Evolutionary conservation across 2,113 vertebrate species (phyloP), one percentile per base, ranked within the genome.

Genomic region (Turnix velox): DNA sequence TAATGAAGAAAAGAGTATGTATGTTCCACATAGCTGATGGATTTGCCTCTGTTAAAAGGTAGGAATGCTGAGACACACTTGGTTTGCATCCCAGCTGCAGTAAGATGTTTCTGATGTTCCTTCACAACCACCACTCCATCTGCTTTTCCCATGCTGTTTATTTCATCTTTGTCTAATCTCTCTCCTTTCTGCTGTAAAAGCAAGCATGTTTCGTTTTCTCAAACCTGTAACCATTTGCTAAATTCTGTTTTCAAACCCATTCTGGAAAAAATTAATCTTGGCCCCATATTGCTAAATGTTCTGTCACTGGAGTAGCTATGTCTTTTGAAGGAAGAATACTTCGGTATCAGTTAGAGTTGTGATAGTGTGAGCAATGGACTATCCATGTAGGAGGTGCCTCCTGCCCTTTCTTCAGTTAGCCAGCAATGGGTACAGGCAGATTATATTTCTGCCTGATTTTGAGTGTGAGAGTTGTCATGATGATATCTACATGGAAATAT

Each of bases 131-230:
- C 85, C 57, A n/a, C 43, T 78, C 92, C 92, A 95, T 93, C 92
- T 96, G 93, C 72, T 95, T 94, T 94, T 94, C 88, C 58, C 58
- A 82, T 78, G 81, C 78, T 91, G 63, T 94, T 94, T 89, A 84
- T 85, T 96, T 45, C 84, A 67, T 63, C 62, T 89, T 80, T 91
- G 59, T 69, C 88, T 77, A 87, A 79, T 63, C 46, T 85, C 48
- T 89, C 77, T 39, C 31, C 45, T 87, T 91, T 66, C 61, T 80
- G 49, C 59, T 75, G 93, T 55, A 82, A 82, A 93, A 92, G 81
- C 54, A 78, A 87, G 59, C 18, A n/a, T 3, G 7, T 84, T 95
- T 94, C 3, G 7, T 84, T 95, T 94, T 90, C 79, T 67, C 61
- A 66, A 87, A 46, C n/a, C 25, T 69, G 27, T 52, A 92, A 63